Evolutionary conservation across 2,888 invertebrate species (phyloP).

Genomic region (Andrena minutula): DNA sequence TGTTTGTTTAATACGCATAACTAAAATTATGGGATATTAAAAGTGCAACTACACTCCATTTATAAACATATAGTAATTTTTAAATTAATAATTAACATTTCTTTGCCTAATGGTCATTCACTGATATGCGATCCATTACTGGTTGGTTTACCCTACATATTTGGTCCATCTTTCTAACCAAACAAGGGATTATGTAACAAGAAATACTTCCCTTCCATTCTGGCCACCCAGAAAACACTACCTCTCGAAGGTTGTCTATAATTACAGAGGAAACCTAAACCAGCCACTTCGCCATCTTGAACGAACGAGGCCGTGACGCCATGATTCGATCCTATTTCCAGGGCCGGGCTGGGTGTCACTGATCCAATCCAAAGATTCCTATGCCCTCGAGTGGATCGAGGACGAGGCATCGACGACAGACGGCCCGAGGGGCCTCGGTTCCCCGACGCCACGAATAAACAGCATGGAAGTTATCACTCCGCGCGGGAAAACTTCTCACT

Average conservation of each 20-base stretch:
- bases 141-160: no score
- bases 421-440: neutral
- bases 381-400: neutral
- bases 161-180: neutral
- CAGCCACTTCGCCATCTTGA: slow-evolving; percentile 63
- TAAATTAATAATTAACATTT: no score
- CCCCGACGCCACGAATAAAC: neutral
- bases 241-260: slow-evolving; percentile 63
- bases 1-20: no score
- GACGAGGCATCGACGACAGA: neutral
- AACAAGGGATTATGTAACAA: neutral
- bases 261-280: slow-evolving; percentile 66
- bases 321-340: slow-evolving; percentile 57
- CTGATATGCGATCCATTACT: no score
- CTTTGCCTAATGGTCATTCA: no score
- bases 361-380: slow-evolving; percentile 46
- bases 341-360: slow-evolving; percentile 28
- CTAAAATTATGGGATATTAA: no score
- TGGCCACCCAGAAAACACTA: neutral
- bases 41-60: no score
- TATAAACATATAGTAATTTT: no score
- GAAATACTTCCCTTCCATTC: neutral
- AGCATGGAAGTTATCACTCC: neutral
- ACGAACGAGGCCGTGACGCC: slow-evolving; percentile 57
- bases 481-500: neutral